Percentiles rank a stretch among this genome's conserved stretches.
Evolutionary conservation across 2,888 invertebrate genomes (phyloP).

Genomic region (Nasonovia ribisnigri): DNA sequence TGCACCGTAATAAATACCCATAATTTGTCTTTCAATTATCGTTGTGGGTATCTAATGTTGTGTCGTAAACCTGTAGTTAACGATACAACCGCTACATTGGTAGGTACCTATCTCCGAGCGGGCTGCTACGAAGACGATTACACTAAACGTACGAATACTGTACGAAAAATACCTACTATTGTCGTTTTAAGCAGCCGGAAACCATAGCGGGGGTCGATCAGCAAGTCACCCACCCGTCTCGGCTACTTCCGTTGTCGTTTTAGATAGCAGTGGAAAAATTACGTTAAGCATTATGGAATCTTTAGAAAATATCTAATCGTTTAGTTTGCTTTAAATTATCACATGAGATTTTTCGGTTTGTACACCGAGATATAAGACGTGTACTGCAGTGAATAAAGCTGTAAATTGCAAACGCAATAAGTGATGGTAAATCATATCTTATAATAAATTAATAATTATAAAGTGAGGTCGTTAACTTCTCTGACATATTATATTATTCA

Average conservation of each 20-base stretch:
- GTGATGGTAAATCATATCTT: not conserved
- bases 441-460: not conserved
- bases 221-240: not conserved
- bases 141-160: not conserved
- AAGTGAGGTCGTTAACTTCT: not conserved
- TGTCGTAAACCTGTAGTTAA: not conserved
- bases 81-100: not conserved
- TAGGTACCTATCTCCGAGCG: not conserved
- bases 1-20: not conserved
- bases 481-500: not conserved
- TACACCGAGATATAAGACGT: not conserved
- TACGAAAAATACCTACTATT: not conserved
- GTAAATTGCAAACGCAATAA: not conserved
- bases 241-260: not conserved
- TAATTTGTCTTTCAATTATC: not conserved
- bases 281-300: not conserved
- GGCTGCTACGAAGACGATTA: not conserved
- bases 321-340: not conserved
- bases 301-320: not conserved
- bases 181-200: not conserved
- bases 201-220: not conserved
- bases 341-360: not conserved
- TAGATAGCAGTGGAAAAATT: slow-evolving; percentile 1
- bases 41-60: not conserved
- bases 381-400: not conserved